These are phyloP conservation scores for Nomada fucata DNA, from an alignment of 2,888 invertebrate species.

Conservation along the genomic window DNA sequence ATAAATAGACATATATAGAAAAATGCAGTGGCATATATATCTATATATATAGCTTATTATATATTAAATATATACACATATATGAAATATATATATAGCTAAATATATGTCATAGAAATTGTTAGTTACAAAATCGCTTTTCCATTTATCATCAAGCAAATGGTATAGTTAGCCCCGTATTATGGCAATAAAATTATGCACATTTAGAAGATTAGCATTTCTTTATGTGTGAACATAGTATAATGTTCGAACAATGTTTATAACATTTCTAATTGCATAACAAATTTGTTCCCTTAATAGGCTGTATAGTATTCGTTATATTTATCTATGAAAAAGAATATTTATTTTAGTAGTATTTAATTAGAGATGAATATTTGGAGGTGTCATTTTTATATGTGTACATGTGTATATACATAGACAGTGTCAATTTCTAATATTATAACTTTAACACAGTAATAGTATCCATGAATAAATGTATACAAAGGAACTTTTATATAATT, in stretches of 20 bases:
- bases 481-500: conserved; percentile 60
- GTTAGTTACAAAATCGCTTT: conserved; percentile 21
- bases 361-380: conserved; percentile 43
- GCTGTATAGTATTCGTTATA: conserved; percentile 43
- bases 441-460: conserved; percentile 58
- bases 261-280: conserved; percentile 26
- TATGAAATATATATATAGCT: conserved; percentile 14
- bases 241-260: conserved; percentile 15
- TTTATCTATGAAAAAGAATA: conserved; percentile 41
- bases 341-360: conserved; percentile 56
- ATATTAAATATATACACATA: neutral
- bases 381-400: conserved; percentile 54
- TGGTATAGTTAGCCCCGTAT: conserved; percentile 36
- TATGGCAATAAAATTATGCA: conserved; percentile 64
- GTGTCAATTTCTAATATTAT: conserved; percentile 67
- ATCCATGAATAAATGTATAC: conserved; percentile 68
- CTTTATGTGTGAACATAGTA: conserved; percentile 12
- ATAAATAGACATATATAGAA: conserved; percentile 36
- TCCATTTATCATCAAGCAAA: conserved; percentile 22
- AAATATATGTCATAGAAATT: conserved; percentile 25
- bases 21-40: neutral
- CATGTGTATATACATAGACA: conserved; percentile 62
- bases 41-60: conserved; percentile 2
- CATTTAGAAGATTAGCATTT: conserved; percentile 25
- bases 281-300: conserved; percentile 22